Evolutionary conservation across 2,113 vertebrate genomes (phyloP).

Genomic region (Ardeotis arabs): DNA sequence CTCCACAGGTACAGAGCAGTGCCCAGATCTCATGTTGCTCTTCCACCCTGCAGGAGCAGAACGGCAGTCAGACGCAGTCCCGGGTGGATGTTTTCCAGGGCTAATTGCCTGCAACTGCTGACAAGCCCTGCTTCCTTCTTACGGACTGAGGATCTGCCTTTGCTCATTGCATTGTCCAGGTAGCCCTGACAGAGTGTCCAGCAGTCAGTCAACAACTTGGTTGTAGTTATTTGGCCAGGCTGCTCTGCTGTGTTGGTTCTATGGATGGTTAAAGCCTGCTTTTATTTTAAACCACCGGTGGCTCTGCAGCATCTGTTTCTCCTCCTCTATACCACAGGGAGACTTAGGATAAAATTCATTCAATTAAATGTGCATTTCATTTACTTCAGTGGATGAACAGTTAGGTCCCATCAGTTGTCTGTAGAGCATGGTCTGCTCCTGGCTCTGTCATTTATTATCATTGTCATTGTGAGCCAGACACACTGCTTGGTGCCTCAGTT

Average conservation of each 20-base stretch:
- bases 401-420: neutral
- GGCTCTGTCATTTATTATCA: neutral
- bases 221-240: neutral
- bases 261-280: neutral
- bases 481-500: neutral
- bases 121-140: neutral
- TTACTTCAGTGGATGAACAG: neutral
- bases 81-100: neutral
- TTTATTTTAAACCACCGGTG: neutral
- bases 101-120: neutral
- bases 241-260: neutral
- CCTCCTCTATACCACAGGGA: neutral
- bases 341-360: neutral
- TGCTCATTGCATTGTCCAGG: neutral
- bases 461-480: neutral
- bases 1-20: neutral
- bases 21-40: accelerated
- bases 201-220: neutral
- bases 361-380: neutral
- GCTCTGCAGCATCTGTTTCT: neutral
- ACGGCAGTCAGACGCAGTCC: neutral
- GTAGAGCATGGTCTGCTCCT: neutral
- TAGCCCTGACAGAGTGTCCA: neutral
- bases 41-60: neutral
- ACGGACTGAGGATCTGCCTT: neutral